phyloP scores from a whole-genome alignment of 2,888 invertebrate genomes.

The Crossocerus cetratus region DNA sequence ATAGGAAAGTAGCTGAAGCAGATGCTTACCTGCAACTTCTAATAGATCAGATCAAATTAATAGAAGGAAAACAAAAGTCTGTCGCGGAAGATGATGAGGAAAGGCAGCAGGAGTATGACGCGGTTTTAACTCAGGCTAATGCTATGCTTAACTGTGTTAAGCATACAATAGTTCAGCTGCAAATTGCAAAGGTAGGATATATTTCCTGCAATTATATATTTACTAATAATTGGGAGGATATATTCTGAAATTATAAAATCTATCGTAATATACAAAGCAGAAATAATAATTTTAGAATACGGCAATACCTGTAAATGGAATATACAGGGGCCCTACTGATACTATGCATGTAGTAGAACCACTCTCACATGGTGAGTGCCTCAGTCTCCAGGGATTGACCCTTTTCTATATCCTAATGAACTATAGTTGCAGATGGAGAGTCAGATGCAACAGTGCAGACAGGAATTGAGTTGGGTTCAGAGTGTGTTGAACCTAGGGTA shows the following conservation, averaged over 20 bases:
- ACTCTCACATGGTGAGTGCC: slow-evolving; percentile 66
- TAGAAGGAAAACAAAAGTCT: slow-evolving; percentile 68
- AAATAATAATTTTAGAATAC: slow-evolving; percentile 83
- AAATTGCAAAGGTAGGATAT: slow-evolving; percentile 94
- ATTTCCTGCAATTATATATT: background rate
- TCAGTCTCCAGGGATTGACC: background rate
- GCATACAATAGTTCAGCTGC: slow-evolving; percentile 97
- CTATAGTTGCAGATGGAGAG: slow-evolving; percentile 65
- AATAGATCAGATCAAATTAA: slow-evolving; percentile 93
- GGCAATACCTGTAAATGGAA: slow-evolving; percentile 93
- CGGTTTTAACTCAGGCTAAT: slow-evolving; percentile 78
- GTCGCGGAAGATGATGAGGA: slow-evolving; percentile 64
- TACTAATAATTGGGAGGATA: no score
- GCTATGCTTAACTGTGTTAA: slow-evolving; percentile 97
- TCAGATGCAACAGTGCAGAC: slow-evolving; percentile 77
- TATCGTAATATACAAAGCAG: background rate
- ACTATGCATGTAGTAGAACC: slow-evolving; percentile 62
- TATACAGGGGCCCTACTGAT: slow-evolving; percentile 84
- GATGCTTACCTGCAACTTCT: slow-evolving; percentile 97
- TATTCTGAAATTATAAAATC: background rate
- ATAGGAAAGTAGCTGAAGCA: slow-evolving; percentile 94
- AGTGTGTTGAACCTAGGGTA: slow-evolving; percentile 79
- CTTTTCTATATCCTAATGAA: slow-evolving; percentile 2
- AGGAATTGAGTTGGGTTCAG: slow-evolving; percentile 83
- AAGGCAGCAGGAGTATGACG: slow-evolving; percentile 63